Evolutionary conservation across 2,888 invertebrate genomes (phyloP).

Genomic region (Idaea biselata): DNA sequence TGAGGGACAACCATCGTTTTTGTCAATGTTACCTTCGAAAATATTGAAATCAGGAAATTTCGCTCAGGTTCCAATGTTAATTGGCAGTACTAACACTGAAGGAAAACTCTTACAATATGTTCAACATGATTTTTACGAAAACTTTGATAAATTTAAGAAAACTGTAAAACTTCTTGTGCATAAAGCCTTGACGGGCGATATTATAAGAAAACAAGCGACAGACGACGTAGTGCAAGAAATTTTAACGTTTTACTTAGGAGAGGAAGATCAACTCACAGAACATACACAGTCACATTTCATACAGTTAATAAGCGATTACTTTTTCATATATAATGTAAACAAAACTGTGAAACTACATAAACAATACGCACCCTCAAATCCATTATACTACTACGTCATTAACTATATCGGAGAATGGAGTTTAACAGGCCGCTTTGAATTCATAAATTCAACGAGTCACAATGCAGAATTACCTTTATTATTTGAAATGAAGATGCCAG

Average conservation of each 20-base stretch:
- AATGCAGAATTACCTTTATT: slow-evolving; percentile 63
- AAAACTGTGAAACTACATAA: slow-evolving; percentile 62
- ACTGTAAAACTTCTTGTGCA: slow-evolving; percentile 58
- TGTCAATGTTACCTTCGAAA: slow-evolving; percentile 57
- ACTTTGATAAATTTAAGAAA: slow-evolving; percentile 58
- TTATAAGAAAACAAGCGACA: slow-evolving; percentile 30
- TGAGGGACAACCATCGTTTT: slow-evolving; percentile 66
- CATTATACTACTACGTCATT: slow-evolving; percentile 65
- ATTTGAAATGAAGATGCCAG: slow-evolving; percentile 49
- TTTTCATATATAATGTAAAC: slow-evolving; percentile 65
- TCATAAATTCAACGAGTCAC: slow-evolving; percentile 62
- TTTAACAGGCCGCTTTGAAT: slow-evolving; percentile 46
- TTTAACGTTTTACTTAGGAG: slow-evolving; percentile 61
- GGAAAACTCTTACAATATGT: slow-evolving; percentile 50
- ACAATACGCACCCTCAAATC: slow-evolving; percentile 52
- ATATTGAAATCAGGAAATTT: slow-evolving; percentile 65
- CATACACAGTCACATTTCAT: slow-evolving; percentile 60
- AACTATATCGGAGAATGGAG: slow-evolving; percentile 63
- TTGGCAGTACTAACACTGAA: slow-evolving; percentile 69
- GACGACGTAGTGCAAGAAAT: slow-evolving; percentile 58
- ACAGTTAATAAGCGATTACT: slow-evolving; percentile 66
- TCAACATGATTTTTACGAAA: slow-evolving; percentile 49
- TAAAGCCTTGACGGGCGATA: slow-evolving; percentile 47
- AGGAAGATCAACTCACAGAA: slow-evolving; percentile 50
- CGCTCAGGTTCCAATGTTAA: slow-evolving; percentile 69